Percentiles rank a stretch among this genome's conserved stretches.
Evolutionary conservation across 1,140 invertebrate genomes (phyloP).

Genomic region (Panagrolaimus sp.): DNA sequence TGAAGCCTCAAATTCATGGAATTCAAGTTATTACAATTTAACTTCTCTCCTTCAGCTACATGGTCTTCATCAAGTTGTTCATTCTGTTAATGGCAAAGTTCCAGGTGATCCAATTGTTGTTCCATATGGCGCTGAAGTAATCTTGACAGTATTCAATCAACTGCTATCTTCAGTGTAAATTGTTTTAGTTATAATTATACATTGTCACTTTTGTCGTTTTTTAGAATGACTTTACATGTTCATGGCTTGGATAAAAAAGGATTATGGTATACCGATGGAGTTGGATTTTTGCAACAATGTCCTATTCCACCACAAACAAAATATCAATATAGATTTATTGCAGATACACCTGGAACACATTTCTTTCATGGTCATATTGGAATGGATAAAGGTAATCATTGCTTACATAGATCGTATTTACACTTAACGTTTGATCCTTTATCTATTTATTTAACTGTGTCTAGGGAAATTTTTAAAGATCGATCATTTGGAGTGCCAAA

Average conservation of each 20-base stretch:
- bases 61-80: slow-evolving; percentile 2
- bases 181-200: too few species aligned
- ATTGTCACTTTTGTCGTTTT: too few species aligned
- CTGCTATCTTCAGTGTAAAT: slow-evolving; percentile 35
- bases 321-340: slow-evolving; percentile 52
- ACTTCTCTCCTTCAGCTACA: neutral
- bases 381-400: slow-evolving; percentile 7
- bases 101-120: slow-evolving; percentile 39
- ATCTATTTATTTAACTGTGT: too few species aligned
- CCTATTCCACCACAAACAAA: slow-evolving; percentile 35
- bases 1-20: neutral
- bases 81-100: slow-evolving; percentile 8
- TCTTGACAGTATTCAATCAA: slow-evolving; percentile 44
- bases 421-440: too few species aligned
- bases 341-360: slow-evolving; percentile 53
- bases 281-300: slow-evolving; percentile 43
- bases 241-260: slow-evolving; percentile 52
- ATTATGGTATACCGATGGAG: slow-evolving; percentile 48
- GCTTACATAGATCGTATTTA: too few species aligned
- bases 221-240: slow-evolving; percentile 41
- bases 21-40: slow-evolving; percentile 2
- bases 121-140: slow-evolving; percentile 47
- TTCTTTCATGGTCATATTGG: slow-evolving; percentile 41
- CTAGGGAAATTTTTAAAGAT: too few species aligned
- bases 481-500: too few species aligned